Evolutionary conservation across 2,113 vertebrate genomes (phyloP), one percentile per base, ranked within the genome.

Genomic region (Caracal caracal): DNA sequence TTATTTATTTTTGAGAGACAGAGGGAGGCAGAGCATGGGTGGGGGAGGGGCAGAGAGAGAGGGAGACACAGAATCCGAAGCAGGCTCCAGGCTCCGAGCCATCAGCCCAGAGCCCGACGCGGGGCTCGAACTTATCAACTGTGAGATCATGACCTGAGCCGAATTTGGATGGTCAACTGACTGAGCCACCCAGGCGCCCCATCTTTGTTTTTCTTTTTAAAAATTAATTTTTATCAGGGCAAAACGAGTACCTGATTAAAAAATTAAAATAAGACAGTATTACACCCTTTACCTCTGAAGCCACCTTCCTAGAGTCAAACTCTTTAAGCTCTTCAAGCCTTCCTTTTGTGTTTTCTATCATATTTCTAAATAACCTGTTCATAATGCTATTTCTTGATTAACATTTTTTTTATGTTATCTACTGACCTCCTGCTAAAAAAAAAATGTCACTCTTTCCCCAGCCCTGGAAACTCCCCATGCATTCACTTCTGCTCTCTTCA

Each of bases 281-380:
- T 47, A 47, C 6, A 49, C 16, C 15, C 35, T 59, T 59, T 10
- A 65, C 6, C 4, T n/a, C 70, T 88, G 82, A 73, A 49, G 56
- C 26, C 33, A 81, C 0, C 16, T 66, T 37, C 13, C 76, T 15
- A 24, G 33, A 66, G 12, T 92, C 33, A 66, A n/a, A 51, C 17
- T 33, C 35, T 15, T 5, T 59, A 73, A 90, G 65, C 17, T 76
- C 10, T 89, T 56, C 82, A 90, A 81, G 35, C 1, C 2, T 40
- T 82, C 73, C 80, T 93, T 96, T 75, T 26, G 17, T 33, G n/a
- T 90, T 90, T 94, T 89, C 70, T 26, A 66, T 17, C 28, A 33
- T 40, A 28, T 91, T 93, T 93, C 56, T 20, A 73, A 91, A 73
- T 22, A 78, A 24, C 40, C n/a, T 89, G 24, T 68, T 51, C 91